Evolutionary conservation across 2,888 invertebrate genomes (phyloP).

Genomic region (Caenorhabditis drosophilae): DNA sequence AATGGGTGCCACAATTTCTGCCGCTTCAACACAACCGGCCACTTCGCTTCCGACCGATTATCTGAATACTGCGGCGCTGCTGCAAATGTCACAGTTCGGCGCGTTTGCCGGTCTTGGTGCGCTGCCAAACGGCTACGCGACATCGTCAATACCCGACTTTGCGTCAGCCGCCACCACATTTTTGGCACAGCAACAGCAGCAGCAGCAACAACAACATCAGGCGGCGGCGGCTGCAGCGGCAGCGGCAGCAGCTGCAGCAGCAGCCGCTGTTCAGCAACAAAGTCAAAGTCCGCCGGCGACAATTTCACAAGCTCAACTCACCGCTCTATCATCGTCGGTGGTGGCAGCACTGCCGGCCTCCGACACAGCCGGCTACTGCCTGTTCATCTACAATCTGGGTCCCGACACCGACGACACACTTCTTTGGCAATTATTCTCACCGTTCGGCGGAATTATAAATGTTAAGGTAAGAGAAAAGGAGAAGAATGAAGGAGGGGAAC

Average conservation of each 20-base stretch:
- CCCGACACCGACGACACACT: conserved; percentile 90
- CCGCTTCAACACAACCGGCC: conserved; percentile 37
- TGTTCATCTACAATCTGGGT: conserved; percentile 89
- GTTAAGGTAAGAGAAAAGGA: conserved; percentile 88
- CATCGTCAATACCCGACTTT: not conserved
- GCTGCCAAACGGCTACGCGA: conserved; percentile 5
- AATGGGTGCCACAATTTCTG: conserved; percentile 74
- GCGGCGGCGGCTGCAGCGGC: conserved; percentile 4
- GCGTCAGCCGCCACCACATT: no score
- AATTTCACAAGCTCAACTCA: conserved; percentile 30
- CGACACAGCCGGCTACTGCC: conserved; percentile 82
- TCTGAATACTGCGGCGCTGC: conserved; percentile 49
- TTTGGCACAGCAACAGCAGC: conserved; percentile 26
- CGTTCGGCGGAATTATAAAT: conserved; percentile 94
- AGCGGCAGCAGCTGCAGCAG: conserved; percentile 3
- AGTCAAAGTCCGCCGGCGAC: conserved; percentile 21
- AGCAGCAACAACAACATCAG: no score
- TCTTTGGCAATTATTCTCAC: conserved; percentile 92
- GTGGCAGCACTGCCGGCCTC: conserved; percentile 34
- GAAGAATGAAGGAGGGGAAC: no score
- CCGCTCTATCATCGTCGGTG: conserved; percentile 44
- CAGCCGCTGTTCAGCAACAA: not conserved
- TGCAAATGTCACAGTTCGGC: conserved; percentile 76
- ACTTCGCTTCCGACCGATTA: conserved; percentile 70
- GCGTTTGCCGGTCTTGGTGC: conserved; percentile 34